Conservation (phyloP, 2,888 invertebrate species). For the Nomada ferruginata region DNA sequence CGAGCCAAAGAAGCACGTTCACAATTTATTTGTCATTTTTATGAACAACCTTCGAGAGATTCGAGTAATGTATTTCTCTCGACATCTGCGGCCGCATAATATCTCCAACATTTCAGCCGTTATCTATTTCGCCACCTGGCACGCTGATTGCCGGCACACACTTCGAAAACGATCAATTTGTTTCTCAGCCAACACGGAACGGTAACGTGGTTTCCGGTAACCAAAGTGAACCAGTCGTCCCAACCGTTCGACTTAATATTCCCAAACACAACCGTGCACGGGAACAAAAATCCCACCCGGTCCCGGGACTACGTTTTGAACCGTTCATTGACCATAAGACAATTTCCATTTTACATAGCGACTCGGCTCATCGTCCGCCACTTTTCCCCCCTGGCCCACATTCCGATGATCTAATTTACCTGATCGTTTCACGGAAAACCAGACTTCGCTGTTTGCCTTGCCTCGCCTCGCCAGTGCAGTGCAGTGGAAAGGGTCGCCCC, state of each 20-base stretch:
- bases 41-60: no score
- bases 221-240: not conserved
- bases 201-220: not conserved
- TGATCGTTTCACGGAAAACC: constrained; percentile 39
- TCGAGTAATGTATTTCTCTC: no score
- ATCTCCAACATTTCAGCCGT: no score
- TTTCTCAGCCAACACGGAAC: no score
- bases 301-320: not conserved
- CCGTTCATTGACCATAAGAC: constrained; percentile 12
- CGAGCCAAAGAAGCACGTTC: no score
- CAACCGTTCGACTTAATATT: not conserved
- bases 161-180: no score
- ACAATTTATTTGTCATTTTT: no score
- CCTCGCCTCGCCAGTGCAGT: not conserved
- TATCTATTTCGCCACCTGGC: no score
- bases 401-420: constrained; percentile 40
- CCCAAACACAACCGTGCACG: not conserved
- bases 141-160: no score
- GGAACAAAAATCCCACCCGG: not conserved
- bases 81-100: no score
- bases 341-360: constrained; percentile 40
- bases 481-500: constrained; percentile 5
- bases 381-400: not conserved
- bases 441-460: constrained; percentile 41
- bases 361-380: not conserved